Evolutionary conservation across 2,888 invertebrate genomes (phyloP).

Genomic region (Ormyrus labotus): DNA sequence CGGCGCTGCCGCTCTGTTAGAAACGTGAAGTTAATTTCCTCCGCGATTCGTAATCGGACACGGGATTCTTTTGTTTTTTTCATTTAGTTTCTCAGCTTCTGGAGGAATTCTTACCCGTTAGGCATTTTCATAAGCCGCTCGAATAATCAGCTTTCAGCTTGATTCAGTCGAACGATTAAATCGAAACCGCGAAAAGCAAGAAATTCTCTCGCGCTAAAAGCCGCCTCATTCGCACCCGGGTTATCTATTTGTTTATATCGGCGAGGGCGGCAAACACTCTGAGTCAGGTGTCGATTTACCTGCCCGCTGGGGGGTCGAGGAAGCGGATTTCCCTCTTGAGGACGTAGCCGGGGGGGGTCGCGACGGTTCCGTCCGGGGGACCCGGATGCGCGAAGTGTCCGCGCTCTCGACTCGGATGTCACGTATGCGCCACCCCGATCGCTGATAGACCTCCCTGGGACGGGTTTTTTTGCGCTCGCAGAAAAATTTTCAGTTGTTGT

Average conservation of each 20-base stretch:
- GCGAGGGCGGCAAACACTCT: conserved; percentile 19
- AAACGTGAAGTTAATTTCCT: too few relatives aligned
- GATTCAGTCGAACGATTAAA: too few relatives aligned
- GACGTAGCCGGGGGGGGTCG: conserved; percentile 3
- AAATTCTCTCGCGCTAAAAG: not conserved
- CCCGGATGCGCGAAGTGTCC: conserved; percentile 32
- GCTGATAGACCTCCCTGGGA: too few relatives aligned
- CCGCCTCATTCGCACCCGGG: not conserved
- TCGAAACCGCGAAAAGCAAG: not conserved
- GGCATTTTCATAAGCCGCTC: too few relatives aligned
- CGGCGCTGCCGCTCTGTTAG: too few relatives aligned
- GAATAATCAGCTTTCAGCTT: too few relatives aligned
- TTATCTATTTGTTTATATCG: conserved; percentile 46
- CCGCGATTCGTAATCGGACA: too few relatives aligned
- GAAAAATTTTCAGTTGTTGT: too few relatives aligned
- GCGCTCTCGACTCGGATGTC: conserved; percentile 53
- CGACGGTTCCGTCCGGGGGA: not conserved
- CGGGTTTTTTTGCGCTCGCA: too few relatives aligned
- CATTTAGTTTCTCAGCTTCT: too few relatives aligned
- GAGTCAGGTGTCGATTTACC: not conserved
- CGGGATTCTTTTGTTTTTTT: too few relatives aligned
- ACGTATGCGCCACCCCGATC: conserved; percentile 28
- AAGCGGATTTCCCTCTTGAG: conserved; percentile 55
- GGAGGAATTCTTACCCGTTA: too few relatives aligned
- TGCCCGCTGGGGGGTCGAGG: conserved; percentile 3